phyloP scores from a whole-genome alignment of 2,797 vertebrate genomes.

The Mormyrops attenuatus region DNA sequence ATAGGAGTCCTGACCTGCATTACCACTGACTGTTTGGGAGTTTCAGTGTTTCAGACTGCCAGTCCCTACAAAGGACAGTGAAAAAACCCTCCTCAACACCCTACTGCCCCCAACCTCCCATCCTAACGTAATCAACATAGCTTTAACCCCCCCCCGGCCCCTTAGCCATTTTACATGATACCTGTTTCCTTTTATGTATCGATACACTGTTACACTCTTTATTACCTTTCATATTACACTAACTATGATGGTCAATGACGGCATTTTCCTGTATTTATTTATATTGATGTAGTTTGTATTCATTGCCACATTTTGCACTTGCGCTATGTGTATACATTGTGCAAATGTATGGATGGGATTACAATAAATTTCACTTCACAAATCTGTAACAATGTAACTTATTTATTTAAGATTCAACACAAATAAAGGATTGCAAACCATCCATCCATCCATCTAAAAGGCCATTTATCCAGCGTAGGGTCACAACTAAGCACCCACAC shows the following conservation, averaged over 20 bases:
- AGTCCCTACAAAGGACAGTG: background rate
- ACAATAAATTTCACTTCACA: background rate
- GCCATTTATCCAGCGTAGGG: background rate
- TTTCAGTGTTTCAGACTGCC: background rate
- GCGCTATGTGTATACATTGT: background rate
- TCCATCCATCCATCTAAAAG: background rate
- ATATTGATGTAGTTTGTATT: background rate
- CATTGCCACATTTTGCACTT: background rate
- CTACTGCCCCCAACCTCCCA: background rate
- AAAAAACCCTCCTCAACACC: background rate
- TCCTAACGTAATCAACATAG: background rate
- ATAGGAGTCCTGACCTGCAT: background rate
- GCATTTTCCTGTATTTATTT: background rate
- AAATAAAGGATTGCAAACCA: background rate
- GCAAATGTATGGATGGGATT: background rate
- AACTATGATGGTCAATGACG: background rate
- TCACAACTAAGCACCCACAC: background rate
- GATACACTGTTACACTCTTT: background rate
- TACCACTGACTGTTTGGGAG: background rate
- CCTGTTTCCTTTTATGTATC: background rate
- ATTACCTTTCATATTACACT: background rate
- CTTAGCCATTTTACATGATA: background rate
- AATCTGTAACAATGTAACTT: background rate
- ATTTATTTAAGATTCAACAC: background rate
- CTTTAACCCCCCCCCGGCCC: background rate